Evolutionary conservation across 2,113 vertebrate species (phyloP), one percentile per base, ranked within the genome.

Genomic region (Talpa occidentalis): DNA sequence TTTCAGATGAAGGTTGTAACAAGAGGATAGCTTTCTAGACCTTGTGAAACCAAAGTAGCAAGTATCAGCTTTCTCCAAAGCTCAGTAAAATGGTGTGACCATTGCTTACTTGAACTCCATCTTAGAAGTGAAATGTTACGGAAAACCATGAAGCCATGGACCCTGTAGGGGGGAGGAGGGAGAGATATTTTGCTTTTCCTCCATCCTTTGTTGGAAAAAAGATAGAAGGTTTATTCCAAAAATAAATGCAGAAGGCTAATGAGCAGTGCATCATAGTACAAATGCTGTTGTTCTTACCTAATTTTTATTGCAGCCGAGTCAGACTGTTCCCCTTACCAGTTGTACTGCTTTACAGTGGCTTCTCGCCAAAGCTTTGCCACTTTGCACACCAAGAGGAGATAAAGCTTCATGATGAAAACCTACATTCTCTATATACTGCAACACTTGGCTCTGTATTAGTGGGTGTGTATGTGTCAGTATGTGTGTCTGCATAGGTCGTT

Each of bases 1-100:
- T 69, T 70, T 66, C 66, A 91, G 49, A 69, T 78, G 24, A 93
- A 87, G 42, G 12, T 90, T 92, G 15, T 77, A 73, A 93, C 0
- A 93, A 47, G 47, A 93, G 12, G 32, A 76, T 90, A 81, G 80
- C 90, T 94, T 95, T 94, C 44, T 93, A 81, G 90, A 84, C 4
- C 37, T 89, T 64, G 47, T 32, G 66, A 96, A 95, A 94, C 72
- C 8, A 62, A 92, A 79, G 12, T 78, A 93, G n/a, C 69, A 88
- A 87, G 22, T 80, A 83, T 83, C 74, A 96, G 52, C 30, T 96
- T 94, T 95, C 30, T 37, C 66, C 17, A 54, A 92, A 90, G 70
- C 76, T 90, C 70, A 56, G 59, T 90, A 83, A 96, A 83, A 93
- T 72, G 84, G 60, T 17, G 78, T 79, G n/a, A 91, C 30, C 44